Evolutionary conservation across 2,888 invertebrate species (phyloP).

Genomic region (Drosophila longiperda): DNA sequence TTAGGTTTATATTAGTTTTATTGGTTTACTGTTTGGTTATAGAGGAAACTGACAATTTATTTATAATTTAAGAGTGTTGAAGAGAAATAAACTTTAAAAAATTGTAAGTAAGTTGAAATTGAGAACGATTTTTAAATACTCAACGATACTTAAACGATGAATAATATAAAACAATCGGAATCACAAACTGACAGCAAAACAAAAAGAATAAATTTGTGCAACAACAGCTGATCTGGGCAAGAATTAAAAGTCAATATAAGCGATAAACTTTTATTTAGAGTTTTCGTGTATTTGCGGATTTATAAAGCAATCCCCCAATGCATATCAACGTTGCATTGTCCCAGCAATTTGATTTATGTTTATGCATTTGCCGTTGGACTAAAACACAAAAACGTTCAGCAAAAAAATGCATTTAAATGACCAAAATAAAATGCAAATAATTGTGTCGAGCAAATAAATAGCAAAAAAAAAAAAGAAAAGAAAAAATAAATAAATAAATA

Average conservation of each 20-base stretch:
- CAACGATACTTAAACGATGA: neutral
- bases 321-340: slow-evolving; percentile 58
- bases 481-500: neutral
- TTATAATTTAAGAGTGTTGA: neutral
- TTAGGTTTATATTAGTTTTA: neutral
- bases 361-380: slow-evolving; percentile 51
- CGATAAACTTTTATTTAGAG: slow-evolving; percentile 69
- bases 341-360: slow-evolving; percentile 74
- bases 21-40: neutral
- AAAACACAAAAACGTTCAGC: slow-evolving; percentile 1
- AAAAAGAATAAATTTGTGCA: slow-evolving; percentile 12
- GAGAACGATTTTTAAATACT: neutral
- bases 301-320: slow-evolving; percentile 75
- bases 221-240: slow-evolving; percentile 21
- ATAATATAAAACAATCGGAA: neutral
- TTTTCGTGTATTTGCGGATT: slow-evolving; percentile 64
- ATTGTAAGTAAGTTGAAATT: neutral
- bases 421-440: slow-evolving; percentile 72
- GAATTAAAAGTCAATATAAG: slow-evolving; percentile 75
- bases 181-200: slow-evolving; percentile 47
- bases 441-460: slow-evolving; percentile 68
- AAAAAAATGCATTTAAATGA: slow-evolving; percentile 40
- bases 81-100: neutral
- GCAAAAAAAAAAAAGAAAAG: slow-evolving; percentile 48
- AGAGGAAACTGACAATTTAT: neutral